phyloP scores from a whole-genome alignment of 2,888 invertebrate genomes.

The Stenichneumon culpator region DNA sequence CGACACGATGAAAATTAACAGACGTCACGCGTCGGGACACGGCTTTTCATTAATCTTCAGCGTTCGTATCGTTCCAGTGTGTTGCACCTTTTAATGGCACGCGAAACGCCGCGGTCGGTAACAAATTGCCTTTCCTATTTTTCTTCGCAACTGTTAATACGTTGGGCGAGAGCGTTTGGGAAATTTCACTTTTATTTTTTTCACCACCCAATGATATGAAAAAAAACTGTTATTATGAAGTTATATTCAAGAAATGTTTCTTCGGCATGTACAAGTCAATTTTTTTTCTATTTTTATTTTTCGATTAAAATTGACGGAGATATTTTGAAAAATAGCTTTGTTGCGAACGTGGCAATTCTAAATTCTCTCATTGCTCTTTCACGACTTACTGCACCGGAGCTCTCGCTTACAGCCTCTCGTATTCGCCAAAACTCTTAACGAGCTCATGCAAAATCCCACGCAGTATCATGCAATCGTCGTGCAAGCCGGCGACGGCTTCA shows the following conservation, averaged over 20 bases:
- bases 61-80: not conserved
- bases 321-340: not conserved
- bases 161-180: too few species aligned
- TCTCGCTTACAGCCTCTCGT: conserved; percentile 4
- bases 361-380: conserved; percentile 12
- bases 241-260: too few species aligned
- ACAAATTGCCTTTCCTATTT: too few species aligned
- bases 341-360: conserved; percentile 28
- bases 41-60: conserved; percentile 17
- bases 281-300: too few species aligned
- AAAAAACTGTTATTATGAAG: too few species aligned
- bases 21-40: not conserved
- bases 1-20: conserved; percentile 24
- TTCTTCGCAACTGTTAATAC: too few species aligned
- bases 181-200: too few species aligned
- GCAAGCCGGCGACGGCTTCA: conserved; percentile 32
- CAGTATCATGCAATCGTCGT: conserved; percentile 14
- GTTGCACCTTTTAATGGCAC: conserved; percentile 8
- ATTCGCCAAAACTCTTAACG: conserved; percentile 39
- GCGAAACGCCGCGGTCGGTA: too few species aligned
- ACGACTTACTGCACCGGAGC: not conserved
- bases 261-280: too few species aligned
- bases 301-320: too few species aligned
- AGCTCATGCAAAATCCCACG: conserved; percentile 32
- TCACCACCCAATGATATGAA: too few species aligned